phyloP scores from a whole-genome alignment of 2,113 vertebrate species.

The Strix uralensis region DNA sequence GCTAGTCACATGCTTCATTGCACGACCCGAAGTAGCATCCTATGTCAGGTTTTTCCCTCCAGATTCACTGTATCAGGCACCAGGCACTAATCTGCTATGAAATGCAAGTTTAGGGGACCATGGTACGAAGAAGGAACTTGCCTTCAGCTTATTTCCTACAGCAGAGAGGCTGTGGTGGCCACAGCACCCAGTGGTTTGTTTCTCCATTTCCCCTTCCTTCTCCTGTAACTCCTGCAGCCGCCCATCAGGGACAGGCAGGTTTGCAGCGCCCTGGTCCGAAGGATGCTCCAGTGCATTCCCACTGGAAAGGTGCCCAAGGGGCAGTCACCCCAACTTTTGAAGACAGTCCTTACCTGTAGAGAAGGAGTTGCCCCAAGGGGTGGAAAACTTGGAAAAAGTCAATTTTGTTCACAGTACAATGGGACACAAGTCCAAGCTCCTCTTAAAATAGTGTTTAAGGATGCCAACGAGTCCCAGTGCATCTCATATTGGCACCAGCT shows the following conservation, averaged over 20 bases:
- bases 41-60: not conserved
- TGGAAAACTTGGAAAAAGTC: not conserved
- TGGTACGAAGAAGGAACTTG: not conserved
- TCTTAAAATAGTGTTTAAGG: not conserved
- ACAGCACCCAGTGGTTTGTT: rapidly evolving
- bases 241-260: not conserved
- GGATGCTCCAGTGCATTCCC: not conserved
- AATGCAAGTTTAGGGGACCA: not conserved
- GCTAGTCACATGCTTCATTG: rapidly evolving
- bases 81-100: not conserved
- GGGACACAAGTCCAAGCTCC: not conserved
- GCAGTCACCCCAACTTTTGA: not conserved
- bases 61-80: not conserved
- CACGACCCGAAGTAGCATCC: not conserved
- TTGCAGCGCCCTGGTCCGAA: not conserved
- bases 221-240: not conserved
- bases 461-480: not conserved
- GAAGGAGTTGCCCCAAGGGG: not conserved
- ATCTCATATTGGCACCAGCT: not conserved
- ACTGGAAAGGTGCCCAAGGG: not conserved
- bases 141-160: not conserved
- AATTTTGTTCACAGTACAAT: rapidly evolving
- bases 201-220: not conserved
- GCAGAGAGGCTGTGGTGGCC: rapidly evolving
- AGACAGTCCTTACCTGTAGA: not conserved